phyloP scores from a whole-genome alignment of 2,888 invertebrate species.

The Fragum sueziense region DNA sequence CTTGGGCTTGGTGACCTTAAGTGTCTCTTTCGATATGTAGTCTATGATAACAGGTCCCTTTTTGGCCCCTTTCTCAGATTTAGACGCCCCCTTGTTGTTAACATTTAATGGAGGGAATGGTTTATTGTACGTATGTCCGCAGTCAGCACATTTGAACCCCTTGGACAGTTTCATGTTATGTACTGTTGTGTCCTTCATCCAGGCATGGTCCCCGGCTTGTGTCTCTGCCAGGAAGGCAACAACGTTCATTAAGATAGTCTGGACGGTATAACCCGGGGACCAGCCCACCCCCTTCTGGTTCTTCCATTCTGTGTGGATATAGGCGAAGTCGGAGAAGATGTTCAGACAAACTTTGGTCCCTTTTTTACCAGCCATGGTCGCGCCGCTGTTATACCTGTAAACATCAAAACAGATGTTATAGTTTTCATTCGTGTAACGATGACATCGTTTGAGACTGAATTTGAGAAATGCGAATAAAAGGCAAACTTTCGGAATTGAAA shows the following conservation, averaged over 20 bases:
- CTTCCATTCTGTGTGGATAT: conserved; percentile 76
- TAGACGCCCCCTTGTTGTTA: conserved; percentile 29
- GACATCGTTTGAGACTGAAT: no score
- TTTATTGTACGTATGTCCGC: conserved; percentile 73
- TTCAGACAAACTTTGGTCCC: conserved; percentile 75
- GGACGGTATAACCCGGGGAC: conserved; percentile 77
- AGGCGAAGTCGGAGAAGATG: conserved; percentile 77
- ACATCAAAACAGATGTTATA: not conserved
- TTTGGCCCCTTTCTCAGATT: conserved; percentile 16
- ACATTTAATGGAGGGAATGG: conserved; percentile 70
- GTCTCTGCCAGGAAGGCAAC: conserved; percentile 75
- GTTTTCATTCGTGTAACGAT: no score
- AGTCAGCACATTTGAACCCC: conserved; percentile 70
- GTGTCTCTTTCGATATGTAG: conserved; percentile 73
- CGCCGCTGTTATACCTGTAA: conserved; percentile 70
- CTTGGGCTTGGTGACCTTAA: conserved; percentile 62
- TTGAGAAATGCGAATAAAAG: no score
- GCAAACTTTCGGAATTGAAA: no score
- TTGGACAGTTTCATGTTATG: conserved; percentile 70
- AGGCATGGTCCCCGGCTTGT: conserved; percentile 61
- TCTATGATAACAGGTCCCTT: conserved; percentile 65
- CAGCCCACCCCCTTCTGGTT: conserved; percentile 74
- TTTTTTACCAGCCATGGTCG: conserved; percentile 74
- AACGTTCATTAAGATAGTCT: conserved; percentile 76
- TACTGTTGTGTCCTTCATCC: conserved; percentile 58